Percentiles rank a stretch among this genome's conserved stretches.
These are phyloP conservation scores for Polypterus senegalus DNA, from an alignment of 2,113 vertebrate species.

Conservation along the genomic window DNA sequence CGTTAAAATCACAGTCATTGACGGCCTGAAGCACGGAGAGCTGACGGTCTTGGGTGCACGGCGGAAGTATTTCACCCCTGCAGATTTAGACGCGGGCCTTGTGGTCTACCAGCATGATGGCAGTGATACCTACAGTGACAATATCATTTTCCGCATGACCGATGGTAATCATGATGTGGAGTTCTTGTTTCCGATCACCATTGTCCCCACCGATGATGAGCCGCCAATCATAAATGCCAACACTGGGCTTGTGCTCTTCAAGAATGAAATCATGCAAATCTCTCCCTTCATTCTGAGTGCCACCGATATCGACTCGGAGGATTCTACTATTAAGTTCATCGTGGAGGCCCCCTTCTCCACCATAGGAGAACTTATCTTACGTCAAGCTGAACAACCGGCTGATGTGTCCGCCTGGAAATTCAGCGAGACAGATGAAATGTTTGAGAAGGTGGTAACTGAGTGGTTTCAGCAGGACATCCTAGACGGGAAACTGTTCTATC, in stretches of 20 bases:
- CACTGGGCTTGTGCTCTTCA: slow-evolving; percentile 45
- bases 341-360: slow-evolving; percentile 36
- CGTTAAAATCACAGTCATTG: slow-evolving; percentile 44
- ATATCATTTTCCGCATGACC: slow-evolving; percentile 57
- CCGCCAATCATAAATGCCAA: slow-evolving; percentile 55
- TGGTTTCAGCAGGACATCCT: slow-evolving; percentile 66
- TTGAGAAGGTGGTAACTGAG: slow-evolving; percentile 61
- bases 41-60: slow-evolving; percentile 38
- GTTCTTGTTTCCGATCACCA: slow-evolving; percentile 60
- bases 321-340: slow-evolving; percentile 52
- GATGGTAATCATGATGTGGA: slow-evolving; percentile 56
- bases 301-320: slow-evolving; percentile 62
- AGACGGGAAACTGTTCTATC: slow-evolving; percentile 61
- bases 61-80: slow-evolving; percentile 47
- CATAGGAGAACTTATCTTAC: slow-evolving; percentile 48
- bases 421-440: slow-evolving; percentile 45
- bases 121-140: slow-evolving; percentile 65
- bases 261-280: slow-evolving; percentile 57
- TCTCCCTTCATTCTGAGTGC: slow-evolving; percentile 63
- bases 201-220: slow-evolving; percentile 61
- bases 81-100: slow-evolving; percentile 44
- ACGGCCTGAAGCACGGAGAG: slow-evolving; percentile 51
- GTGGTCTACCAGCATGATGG: slow-evolving; percentile 65
- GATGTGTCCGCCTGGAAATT: slow-evolving; percentile 45
- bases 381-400: slow-evolving; percentile 42